Conservation (phyloP, 2,888 invertebrate species). For the Taphrorychus bicolor region DNA sequence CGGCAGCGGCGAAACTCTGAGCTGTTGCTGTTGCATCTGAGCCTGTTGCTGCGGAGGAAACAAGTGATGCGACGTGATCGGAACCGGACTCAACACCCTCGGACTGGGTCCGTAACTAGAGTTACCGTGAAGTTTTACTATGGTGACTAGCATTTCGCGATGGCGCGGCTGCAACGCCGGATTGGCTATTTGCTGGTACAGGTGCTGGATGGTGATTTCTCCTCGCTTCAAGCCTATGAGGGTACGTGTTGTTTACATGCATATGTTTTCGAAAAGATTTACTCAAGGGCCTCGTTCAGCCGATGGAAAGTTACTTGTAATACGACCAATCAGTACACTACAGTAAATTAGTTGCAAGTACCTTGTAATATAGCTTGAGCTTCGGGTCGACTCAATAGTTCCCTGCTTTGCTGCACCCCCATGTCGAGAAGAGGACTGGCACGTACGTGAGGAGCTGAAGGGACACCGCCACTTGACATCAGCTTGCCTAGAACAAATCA, state of each 20-base stretch:
- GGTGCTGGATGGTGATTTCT: conserved; percentile 76
- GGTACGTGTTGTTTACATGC: no score
- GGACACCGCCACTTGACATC: conserved; percentile 49
- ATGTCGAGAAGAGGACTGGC: conserved; percentile 60
- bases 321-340: not conserved
- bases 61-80: conserved; percentile 58
- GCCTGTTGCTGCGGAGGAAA: conserved; percentile 59
- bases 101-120: conserved; percentile 53
- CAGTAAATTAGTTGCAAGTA: conserved; percentile 52
- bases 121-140: conserved; percentile 64
- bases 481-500: conserved; percentile 53
- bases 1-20: conserved; percentile 70
- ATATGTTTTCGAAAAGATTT: no score
- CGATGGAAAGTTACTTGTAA: no score
- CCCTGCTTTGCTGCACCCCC: conserved; percentile 65
- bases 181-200: conserved; percentile 79
- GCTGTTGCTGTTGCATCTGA: conserved; percentile 56
- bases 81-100: conserved; percentile 57
- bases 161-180: conserved; percentile 77
- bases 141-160: conserved; percentile 73
- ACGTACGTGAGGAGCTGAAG: conserved; percentile 49
- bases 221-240: conserved; percentile 73
- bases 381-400: conserved; percentile 75
- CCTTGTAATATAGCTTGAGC: conserved; percentile 80
- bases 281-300: no score